A percentile compares a stretch with the other conserved stretches of the same genome.
These are phyloP conservation scores for Saxicola maurus DNA, from an alignment of 2,797 vertebrate species.

Conservation along the genomic window DNA sequence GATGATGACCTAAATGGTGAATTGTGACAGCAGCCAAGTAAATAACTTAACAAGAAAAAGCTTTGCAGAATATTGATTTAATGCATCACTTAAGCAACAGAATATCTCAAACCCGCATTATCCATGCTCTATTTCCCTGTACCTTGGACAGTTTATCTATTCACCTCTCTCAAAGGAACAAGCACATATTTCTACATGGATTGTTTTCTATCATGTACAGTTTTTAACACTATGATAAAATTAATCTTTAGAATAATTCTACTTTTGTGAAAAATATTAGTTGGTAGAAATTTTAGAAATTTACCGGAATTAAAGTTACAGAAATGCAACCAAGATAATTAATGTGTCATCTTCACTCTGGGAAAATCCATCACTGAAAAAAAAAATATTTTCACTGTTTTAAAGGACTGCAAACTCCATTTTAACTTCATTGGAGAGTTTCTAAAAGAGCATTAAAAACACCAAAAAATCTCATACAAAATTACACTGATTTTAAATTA, in stretches of 20 bases:
- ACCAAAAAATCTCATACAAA: background rate
- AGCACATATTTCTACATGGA: slow-evolving; percentile 69
- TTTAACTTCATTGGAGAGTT: slow-evolving; percentile 42
- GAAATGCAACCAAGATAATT: slow-evolving; percentile 20
- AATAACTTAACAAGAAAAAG: slow-evolving; percentile 87
- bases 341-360: background rate
- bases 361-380: slow-evolving; percentile 4
- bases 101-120: slow-evolving; percentile 86
- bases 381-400: slow-evolving; percentile 34
- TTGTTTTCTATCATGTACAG: slow-evolving; percentile 55
- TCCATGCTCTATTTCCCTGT: slow-evolving; percentile 89
- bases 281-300: background rate
- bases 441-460: background rate
- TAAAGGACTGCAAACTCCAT: slow-evolving; percentile 43
- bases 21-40: slow-evolving; percentile 82
- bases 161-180: slow-evolving; percentile 72
- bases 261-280: background rate
- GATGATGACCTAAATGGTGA: slow-evolving; percentile 77
- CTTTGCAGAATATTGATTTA: slow-evolving; percentile 93
- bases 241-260: background rate
- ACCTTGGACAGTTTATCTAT: slow-evolving; percentile 81
- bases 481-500: slow-evolving; percentile 42
- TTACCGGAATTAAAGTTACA: slow-evolving; percentile 7
- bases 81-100: slow-evolving; percentile 84
- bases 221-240: slow-evolving; percentile 43